Evolutionary conservation across 2,888 invertebrate genomes (phyloP).

Genomic region (Standfussiana lucernea): DNA sequence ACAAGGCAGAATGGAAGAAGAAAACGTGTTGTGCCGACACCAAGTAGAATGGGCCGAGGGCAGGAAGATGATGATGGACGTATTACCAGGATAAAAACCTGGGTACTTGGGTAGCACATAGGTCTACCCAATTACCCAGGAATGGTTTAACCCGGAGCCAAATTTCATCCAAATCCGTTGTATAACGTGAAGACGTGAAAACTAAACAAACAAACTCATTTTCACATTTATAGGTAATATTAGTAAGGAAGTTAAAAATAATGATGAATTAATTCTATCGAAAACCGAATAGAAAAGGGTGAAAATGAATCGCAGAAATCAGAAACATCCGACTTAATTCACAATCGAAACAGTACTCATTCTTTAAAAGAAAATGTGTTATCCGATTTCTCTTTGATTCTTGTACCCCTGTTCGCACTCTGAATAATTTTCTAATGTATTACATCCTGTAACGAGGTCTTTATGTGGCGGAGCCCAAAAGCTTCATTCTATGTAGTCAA

Average conservation of each 20-base stretch:
- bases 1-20: too few relatives aligned
- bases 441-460: conserved; percentile 32
- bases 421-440: conserved; percentile 47
- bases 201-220: not conserved
- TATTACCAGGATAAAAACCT: not conserved
- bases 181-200: not conserved
- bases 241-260: not conserved
- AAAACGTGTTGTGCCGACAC: too few relatives aligned
- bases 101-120: not conserved
- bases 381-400: conserved; percentile 14
- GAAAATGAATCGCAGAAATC: not conserved
- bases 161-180: not conserved
- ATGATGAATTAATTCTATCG: conserved; percentile 1
- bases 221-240: not conserved
- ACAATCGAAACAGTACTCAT: not conserved
- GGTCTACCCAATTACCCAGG: not conserved
- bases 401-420: conserved; percentile 5
- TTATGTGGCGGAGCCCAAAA: conserved; percentile 37
- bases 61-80: too few relatives aligned
- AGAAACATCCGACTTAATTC: not conserved
- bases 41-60: too few relatives aligned
- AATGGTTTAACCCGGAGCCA: not conserved
- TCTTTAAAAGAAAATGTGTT: conserved; percentile 7
- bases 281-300: not conserved
- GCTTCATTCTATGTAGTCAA: conserved; percentile 31